These are phyloP conservation scores for Ochropleura plecta DNA, from an alignment of 2,888 invertebrate genomes.

Conservation along the genomic window DNA sequence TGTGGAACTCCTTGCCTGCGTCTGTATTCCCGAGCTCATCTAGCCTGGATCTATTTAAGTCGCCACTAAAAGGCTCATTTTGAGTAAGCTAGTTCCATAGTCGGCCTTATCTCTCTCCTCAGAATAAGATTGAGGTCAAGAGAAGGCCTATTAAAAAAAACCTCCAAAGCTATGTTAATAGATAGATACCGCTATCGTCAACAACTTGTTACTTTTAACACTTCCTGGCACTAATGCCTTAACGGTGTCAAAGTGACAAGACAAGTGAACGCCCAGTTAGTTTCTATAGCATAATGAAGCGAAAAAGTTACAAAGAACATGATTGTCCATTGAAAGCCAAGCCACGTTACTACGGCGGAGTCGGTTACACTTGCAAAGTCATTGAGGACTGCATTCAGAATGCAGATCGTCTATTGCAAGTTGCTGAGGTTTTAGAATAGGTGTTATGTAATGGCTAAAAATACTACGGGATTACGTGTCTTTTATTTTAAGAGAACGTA, in stretches of 20 bases:
- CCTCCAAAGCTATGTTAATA: neutral
- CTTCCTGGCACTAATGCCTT: constrained; percentile 61
- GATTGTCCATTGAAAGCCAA: constrained; percentile 50
- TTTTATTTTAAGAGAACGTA: neutral
- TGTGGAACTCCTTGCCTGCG: too few species aligned
- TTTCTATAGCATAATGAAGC: constrained; percentile 57
- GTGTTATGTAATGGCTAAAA: constrained; percentile 22
- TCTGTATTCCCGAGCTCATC: too few species aligned
- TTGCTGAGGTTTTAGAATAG: neutral
- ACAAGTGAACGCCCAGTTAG: constrained; percentile 56
- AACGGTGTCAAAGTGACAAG: constrained; percentile 65
- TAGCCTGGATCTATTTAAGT: too few species aligned
- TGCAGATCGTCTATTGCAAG: constrained; percentile 23
- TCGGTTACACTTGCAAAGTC: constrained; percentile 46
- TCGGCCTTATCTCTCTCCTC: too few species aligned
- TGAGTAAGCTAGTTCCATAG: too few species aligned
- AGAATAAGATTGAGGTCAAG: too few species aligned
- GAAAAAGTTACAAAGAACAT: constrained; percentile 51
- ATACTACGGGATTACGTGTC: constrained; percentile 3
- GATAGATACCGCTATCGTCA: constrained; percentile 45
- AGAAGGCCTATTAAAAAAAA: too few species aligned
- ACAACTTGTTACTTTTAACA: constrained; percentile 61
- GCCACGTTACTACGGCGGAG: constrained; percentile 48
- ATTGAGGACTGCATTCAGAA: constrained; percentile 29
- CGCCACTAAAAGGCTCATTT: too few species aligned